These are phyloP conservation scores for Bellardia pandia DNA, from an alignment of 2,888 invertebrate species.

Conservation along the genomic window DNA sequence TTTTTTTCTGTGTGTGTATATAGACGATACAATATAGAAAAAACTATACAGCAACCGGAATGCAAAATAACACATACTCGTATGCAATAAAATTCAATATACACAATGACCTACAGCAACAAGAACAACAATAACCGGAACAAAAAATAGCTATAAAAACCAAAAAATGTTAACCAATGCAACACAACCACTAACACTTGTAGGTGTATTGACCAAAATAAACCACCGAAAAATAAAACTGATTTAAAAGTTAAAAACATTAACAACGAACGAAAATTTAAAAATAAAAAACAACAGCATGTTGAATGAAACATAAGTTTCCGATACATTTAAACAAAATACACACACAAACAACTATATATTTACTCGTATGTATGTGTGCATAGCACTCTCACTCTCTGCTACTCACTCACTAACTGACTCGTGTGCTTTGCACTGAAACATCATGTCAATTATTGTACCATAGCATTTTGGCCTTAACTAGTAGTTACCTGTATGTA, in stretches of 20 bases:
- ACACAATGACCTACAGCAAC: slow-evolving; percentile 62
- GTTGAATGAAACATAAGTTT: slow-evolving; percentile 57
- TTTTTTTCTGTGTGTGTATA: not conserved
- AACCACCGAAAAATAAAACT: slow-evolving; percentile 21
- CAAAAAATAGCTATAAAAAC: slow-evolving; percentile 21
- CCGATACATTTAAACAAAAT: slow-evolving; percentile 27
- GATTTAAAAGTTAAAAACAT: slow-evolving; percentile 39
- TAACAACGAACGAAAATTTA: not conserved
- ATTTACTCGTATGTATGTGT: not conserved
- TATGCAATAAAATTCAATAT: slow-evolving; percentile 26
- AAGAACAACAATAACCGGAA: slow-evolving; percentile 43
- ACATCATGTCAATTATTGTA: slow-evolving; percentile 37
- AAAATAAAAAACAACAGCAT: slow-evolving; percentile 24
- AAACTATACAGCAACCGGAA: slow-evolving; percentile 9
- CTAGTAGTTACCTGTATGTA: not conserved
- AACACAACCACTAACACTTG: slow-evolving; percentile 70
- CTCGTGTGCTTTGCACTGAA: not conserved
- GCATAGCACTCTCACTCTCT: slow-evolving; percentile 4
- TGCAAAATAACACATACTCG: slow-evolving; percentile 3
- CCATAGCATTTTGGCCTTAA: slow-evolving; percentile 14
- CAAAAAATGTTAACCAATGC: slow-evolving; percentile 55
- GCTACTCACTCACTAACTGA: not conserved
- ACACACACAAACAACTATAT: not conserved
- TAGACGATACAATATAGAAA: not conserved
- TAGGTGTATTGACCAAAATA: slow-evolving; percentile 54